Base-by-base conservation (phyloP, 2,113 vertebrate genomes). In the Corythoichthys intestinalis region DNA sequence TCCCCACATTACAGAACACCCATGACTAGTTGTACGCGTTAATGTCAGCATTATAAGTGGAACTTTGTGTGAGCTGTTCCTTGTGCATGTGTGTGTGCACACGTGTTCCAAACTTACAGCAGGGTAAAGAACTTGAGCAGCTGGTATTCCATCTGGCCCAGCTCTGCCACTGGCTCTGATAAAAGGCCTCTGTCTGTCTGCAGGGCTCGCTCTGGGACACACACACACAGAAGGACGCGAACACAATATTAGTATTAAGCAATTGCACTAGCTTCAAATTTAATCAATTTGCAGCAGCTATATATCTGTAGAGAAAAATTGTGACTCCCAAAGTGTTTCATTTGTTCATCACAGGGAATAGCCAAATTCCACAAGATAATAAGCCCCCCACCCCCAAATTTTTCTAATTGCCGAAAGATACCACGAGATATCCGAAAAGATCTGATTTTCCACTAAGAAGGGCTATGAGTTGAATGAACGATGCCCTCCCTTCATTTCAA, bases 61-160 rank as follows among this genome's bases (percentile, higher is more conserved):
- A n/a, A 44, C 7, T 65, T 73, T 70, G 77, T 69, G 71, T 75
- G 67, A 72, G 81, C 77, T 75, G 73, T 57, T 67, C 20, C 20
- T 28, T 44, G 41, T 44, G 66, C 17, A 53, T 61, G 46, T 70
- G 77, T 75, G 14, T 72, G 66, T 60, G 59, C 68, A 14, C 14
- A 37, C 13, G 61, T 63, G 60, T 47, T 44, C 56, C 69, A 61
- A 47, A 87, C 96, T 94, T 90, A 97, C 96, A 98, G 93, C 82
- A 97, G 86, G 0, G 97, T 94, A 91, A 97, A 94, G 91, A 98
- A 89, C 89, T 95, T 96, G 74, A 98, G 92, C 75, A 98, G 92
- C 83, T 92, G 91, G 80, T 95, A 95, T 83, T 98, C 95, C 1
- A 94, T 93, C 65, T 94, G 94, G 77, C 93, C 91, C 80, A 95